These are phyloP conservation scores for Apogon hyalosoma DNA, from an alignment of 2,797 vertebrate genomes.

Conservation along the genomic window DNA sequence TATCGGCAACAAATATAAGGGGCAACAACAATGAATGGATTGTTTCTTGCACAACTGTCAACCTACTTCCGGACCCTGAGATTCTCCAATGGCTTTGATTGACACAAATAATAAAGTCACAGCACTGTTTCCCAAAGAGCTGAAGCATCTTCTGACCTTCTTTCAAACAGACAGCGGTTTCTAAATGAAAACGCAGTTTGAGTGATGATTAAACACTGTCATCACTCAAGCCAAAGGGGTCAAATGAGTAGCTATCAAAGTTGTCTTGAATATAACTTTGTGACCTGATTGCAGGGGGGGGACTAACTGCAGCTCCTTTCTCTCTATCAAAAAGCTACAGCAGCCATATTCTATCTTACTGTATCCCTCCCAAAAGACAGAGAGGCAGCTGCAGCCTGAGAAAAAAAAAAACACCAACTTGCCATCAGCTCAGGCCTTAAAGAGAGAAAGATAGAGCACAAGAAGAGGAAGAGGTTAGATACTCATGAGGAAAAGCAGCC, in stretches of 20 bases:
- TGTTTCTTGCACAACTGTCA: not conserved
- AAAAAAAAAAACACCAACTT: slow-evolving; percentile 40
- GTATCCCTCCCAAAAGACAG: slow-evolving; percentile 27
- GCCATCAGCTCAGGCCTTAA: slow-evolving; percentile 35
- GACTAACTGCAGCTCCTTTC: not conserved
- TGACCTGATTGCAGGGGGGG: slow-evolving; percentile 17
- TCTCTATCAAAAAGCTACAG: slow-evolving; percentile 30
- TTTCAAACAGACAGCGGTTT: too few relatives aligned
- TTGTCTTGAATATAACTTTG: not conserved
- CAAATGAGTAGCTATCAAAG: slow-evolving; percentile 1
- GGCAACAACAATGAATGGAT: not conserved
- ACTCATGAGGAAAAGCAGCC: slow-evolving; percentile 61
- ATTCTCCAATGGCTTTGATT: too few relatives aligned
- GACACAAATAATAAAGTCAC: too few relatives aligned
- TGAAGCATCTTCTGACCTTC: too few relatives aligned
- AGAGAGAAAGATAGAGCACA: slow-evolving; percentile 33
- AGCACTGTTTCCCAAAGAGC: too few relatives aligned
- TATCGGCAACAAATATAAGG: slow-evolving; percentile 15
- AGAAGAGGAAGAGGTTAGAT: slow-evolving; percentile 41
- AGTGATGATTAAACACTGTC: not conserved
- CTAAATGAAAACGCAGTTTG: too few relatives aligned
- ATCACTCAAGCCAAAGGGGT: not conserved
- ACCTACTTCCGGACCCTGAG: not conserved
- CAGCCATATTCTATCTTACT: slow-evolving; percentile 22
- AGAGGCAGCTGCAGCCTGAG: slow-evolving; percentile 28